These are phyloP conservation scores for Phrixothrix hirtus DNA, from an alignment of 2,888 invertebrate genomes.

Conservation along the genomic window DNA sequence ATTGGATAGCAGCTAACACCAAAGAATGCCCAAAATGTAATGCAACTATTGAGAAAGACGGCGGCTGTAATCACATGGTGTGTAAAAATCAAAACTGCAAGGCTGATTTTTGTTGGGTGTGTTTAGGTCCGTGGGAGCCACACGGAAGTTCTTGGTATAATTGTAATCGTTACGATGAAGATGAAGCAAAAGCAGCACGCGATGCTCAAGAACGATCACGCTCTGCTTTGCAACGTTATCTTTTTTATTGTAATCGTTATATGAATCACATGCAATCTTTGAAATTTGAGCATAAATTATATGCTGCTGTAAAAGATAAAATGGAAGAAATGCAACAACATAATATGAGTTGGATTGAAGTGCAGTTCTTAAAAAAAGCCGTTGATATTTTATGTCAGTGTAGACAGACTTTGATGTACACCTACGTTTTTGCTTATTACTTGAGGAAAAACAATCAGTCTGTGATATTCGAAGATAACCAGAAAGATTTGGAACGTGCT, in stretches of 20 bases:
- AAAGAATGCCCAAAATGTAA: slow-evolving; percentile 99
- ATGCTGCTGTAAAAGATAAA: slow-evolving; percentile 93
- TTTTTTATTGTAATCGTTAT: slow-evolving; percentile 98
- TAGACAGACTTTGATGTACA: slow-evolving; percentile 98
- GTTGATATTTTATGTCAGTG: slow-evolving; percentile 96
- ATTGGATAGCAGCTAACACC: slow-evolving; percentile 99
- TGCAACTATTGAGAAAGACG: slow-evolving; percentile 95
- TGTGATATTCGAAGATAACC: slow-evolving; percentile 98
- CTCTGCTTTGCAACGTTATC: slow-evolving; percentile 91
- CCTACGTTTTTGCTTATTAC: slow-evolving; percentile 99
- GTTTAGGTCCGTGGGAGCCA: slow-evolving; percentile 97
- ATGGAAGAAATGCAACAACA: slow-evolving; percentile 99
- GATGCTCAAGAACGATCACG: slow-evolving; percentile 95
- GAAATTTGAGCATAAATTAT: slow-evolving; percentile 96
- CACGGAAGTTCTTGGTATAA: slow-evolving; percentile 98
- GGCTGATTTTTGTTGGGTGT: slow-evolving; percentile 99
- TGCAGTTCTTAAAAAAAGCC: slow-evolving; percentile 97
- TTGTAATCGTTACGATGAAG: slow-evolving; percentile 95
- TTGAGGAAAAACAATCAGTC: slow-evolving; percentile 97
- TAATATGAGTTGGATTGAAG: slow-evolving; percentile 99
- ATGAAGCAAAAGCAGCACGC: slow-evolving; percentile 93
- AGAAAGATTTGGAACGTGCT: slow-evolving; percentile 95
- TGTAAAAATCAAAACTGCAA: slow-evolving; percentile 98
- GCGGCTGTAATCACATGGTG: slow-evolving; percentile 98
- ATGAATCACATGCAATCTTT: slow-evolving; percentile 99